These are phyloP conservation scores for Parazoanthus swiftii DNA, from an alignment of 92 coral and sea anemone genomes.

Conservation along the genomic window DNA sequence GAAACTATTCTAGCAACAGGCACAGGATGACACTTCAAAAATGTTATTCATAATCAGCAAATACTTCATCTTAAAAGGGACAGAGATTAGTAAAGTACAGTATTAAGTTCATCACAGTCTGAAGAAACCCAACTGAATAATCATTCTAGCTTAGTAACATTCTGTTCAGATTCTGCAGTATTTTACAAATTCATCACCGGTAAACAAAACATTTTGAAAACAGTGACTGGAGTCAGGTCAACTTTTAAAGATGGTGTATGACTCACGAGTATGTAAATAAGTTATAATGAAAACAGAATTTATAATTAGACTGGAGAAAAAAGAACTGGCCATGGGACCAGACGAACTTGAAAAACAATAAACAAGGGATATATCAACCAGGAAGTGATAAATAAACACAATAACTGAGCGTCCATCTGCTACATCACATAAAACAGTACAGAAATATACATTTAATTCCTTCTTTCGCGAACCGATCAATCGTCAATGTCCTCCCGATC, in stretches of 20 bases:
- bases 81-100: neutral
- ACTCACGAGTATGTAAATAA: slow-evolving; percentile 6
- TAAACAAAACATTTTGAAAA: neutral
- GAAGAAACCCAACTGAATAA: too few species aligned
- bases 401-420: neutral
- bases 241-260: neutral
- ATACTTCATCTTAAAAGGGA: neutral
- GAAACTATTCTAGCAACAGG: neutral
- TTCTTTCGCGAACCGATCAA: neutral
- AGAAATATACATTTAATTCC: too few species aligned
- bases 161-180: neutral
- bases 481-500: neutral
- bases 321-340: neutral
- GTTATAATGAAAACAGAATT: neutral
- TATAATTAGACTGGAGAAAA: neutral
- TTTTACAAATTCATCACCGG: neutral
- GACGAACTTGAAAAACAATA: neutral
- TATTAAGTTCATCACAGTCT: too few species aligned
- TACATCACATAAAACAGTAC: too few species aligned
- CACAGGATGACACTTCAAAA: neutral
- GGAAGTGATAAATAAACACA: neutral
- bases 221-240: neutral
- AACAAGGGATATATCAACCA: neutral
- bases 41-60: neutral
- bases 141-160: too few species aligned